Conservation (phyloP, 2,797 vertebrate genomes). For the Zalophus californianus region DNA sequence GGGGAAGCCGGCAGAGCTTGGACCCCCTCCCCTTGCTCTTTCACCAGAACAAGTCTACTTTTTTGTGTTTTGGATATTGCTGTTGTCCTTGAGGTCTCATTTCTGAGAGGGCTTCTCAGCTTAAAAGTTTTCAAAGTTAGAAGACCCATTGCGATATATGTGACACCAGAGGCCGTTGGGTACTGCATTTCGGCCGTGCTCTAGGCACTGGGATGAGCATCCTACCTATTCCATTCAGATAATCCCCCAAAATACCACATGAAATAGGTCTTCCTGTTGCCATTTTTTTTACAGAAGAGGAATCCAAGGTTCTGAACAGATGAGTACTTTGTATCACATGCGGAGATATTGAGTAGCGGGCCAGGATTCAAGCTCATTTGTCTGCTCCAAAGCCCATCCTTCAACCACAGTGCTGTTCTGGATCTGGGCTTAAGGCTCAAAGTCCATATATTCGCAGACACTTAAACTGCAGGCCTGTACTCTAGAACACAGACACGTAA, state of each 20-base stretch:
- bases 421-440: background rate
- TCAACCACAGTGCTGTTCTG: background rate
- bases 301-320: background rate
- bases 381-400: background rate
- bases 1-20: background rate
- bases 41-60: background rate
- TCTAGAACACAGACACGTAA: background rate
- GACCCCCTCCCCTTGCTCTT: background rate
- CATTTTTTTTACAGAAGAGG: background rate
- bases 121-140: background rate
- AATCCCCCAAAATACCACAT: background rate
- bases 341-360: background rate
- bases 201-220: background rate
- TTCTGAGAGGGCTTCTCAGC: background rate
- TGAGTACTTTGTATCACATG: background rate
- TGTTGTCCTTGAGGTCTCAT: background rate
- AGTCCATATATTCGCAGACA: too few relatives aligned
- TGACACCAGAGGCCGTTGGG: accelerated
- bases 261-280: background rate
- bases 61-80: background rate
- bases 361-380: background rate
- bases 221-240: background rate
- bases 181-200: background rate
- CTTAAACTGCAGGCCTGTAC: background rate
- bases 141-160: background rate